Percentiles rank a stretch among this genome's conserved stretches.
Conservation (phyloP, 2,113 vertebrate genomes). For the Verasper variegatus region DNA sequence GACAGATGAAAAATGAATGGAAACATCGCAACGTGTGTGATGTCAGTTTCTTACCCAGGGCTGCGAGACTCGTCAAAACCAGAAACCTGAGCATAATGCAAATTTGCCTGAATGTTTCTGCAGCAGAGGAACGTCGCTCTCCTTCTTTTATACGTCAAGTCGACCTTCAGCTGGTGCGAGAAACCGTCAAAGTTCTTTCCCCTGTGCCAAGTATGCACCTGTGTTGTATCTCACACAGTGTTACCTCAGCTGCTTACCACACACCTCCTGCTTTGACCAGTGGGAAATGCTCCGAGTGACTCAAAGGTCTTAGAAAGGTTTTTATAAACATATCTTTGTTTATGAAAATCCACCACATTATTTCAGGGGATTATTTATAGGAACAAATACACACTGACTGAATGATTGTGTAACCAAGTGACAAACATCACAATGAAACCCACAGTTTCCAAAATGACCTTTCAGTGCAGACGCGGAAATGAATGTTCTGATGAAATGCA, state of each 20-base stretch:
- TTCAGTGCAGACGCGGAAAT: not conserved
- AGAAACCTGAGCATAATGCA: constrained; percentile 84
- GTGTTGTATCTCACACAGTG: constrained; percentile 55
- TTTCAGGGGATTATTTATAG: not conserved
- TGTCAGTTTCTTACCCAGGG: constrained; percentile 68
- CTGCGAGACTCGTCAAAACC: constrained; percentile 73
- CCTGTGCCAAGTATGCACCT: constrained; percentile 48
- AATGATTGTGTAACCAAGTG: too few species aligned
- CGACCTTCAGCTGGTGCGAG: constrained; percentile 44
- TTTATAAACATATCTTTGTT: not conserved
- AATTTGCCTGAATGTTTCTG: constrained; percentile 25
- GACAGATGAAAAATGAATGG: constrained; percentile 27
- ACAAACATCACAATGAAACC: too few species aligned
- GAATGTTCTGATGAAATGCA: too few species aligned
- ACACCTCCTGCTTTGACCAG: constrained; percentile 12
- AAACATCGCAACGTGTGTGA: not conserved
- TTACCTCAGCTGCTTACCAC: constrained; percentile 39
- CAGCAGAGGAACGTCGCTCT: not conserved
- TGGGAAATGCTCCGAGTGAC: not conserved
- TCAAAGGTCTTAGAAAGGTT: not conserved
- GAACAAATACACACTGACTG: too few species aligned
- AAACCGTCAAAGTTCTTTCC: constrained; percentile 8
- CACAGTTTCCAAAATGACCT: too few species aligned
- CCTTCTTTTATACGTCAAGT: constrained; percentile 63
- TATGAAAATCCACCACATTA: not conserved